Base-by-base conservation (phyloP, 2,888 invertebrate species). In the Rhyacophila evoluta region DNA sequence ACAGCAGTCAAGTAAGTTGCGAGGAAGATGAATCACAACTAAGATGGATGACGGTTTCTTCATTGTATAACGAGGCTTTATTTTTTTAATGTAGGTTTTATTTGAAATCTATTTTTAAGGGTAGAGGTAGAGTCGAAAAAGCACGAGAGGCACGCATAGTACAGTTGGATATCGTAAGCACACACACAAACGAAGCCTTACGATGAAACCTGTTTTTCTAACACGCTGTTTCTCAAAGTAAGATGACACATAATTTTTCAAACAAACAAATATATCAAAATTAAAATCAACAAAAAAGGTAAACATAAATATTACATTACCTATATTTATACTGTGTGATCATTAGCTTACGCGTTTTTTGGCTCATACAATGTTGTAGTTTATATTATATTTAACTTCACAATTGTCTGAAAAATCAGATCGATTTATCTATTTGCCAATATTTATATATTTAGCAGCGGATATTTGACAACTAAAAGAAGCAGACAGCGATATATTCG, bases 91-190 rank as follows among this genome's bases (percentile, higher is more conserved):
- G 27, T 25, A 72, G 36, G 37, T 4, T 25, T 15, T n/a, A 37
- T 1, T 33, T 36, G 37, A 37, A 6, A 15, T 15, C 8, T n/a
- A 15, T 72, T 72, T 72, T 72, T 12, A 25, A 37, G 37, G 72
- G 37, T 36, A 19, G 19, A 37, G 25, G 15, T 1, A n/a, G 70
- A 28, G 70, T 70, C 19, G 70, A 33, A 70, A 72, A 33, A 37
- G 25, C 25, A 25, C 29, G 41, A 33, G 70, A 72, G 74, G 41
- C 77, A 79, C 79, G 72, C 76, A 81, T 77, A 71, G 79, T 79
- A 81, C 79, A 81, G 79, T 77, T 81, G 78, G 71, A 74, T 70
- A 76, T 73, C 74, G 80, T 78, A 79, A 72, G 74, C 79, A 79
- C 81, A 77, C 76, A 79, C 69, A 75, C 75, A 75, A 77, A 75